These are phyloP conservation scores for Meriones psammophilus DNA, from an alignment of 2,797 vertebrate genomes.

Conservation along the genomic window DNA sequence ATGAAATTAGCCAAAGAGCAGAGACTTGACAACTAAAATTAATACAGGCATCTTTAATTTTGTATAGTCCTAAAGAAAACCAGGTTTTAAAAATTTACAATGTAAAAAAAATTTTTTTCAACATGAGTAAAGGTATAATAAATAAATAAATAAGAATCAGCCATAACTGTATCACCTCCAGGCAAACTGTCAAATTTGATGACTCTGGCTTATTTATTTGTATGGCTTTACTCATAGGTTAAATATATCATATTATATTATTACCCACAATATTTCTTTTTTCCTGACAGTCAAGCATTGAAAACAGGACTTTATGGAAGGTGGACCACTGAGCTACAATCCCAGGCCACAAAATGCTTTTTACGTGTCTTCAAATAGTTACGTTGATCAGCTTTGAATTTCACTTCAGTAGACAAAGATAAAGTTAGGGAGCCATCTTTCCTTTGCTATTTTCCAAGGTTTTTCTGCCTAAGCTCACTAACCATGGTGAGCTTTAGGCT, in stretches of 20 bases:
- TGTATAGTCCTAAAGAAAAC: constrained; percentile 23
- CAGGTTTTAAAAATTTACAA: neutral
- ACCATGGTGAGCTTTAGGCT: neutral
- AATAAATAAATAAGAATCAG: neutral
- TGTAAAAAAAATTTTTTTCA: neutral
- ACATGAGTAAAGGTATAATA: neutral
- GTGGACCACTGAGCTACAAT: neutral
- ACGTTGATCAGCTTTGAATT: neutral
- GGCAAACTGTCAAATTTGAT: neutral
- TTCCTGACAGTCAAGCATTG: neutral
- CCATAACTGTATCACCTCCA: neutral
- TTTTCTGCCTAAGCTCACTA: neutral
- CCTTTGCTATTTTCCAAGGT: neutral
- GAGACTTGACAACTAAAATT: neutral
- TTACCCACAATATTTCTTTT: neutral
- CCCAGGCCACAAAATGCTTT: too few species aligned
- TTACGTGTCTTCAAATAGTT: neutral
- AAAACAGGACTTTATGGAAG: neutral
- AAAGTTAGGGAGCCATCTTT: neutral
- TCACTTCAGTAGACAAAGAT: neutral
- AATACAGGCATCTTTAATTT: neutral
- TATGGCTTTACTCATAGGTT: neutral
- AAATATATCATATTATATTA: neutral
- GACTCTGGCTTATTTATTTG: neutral
- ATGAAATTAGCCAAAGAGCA: neutral